Evolutionary conservation across 2,113 vertebrate genomes (phyloP).

Genomic region (Engraulis encrasicolus): DNA sequence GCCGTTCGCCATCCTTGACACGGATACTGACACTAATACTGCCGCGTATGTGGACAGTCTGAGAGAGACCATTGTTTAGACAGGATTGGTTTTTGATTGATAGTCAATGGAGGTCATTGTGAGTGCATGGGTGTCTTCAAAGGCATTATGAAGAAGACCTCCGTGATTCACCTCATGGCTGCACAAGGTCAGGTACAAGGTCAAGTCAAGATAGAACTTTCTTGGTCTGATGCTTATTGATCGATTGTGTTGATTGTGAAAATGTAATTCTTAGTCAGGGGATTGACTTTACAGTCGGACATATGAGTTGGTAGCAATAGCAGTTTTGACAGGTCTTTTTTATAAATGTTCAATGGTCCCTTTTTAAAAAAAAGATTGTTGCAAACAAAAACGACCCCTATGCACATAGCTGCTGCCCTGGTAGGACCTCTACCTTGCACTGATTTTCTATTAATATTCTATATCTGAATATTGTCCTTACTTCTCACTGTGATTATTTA

Average conservation of each 20-base stretch:
- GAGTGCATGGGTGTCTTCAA: background rate
- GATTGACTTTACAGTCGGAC: background rate
- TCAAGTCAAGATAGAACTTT: background rate
- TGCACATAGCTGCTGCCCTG: background rate
- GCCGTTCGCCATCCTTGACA: constrained; percentile 35
- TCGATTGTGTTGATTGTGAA: background rate
- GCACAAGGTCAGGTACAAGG: background rate
- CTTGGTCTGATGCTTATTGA: background rate
- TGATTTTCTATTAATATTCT: background rate
- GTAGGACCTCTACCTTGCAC: background rate
- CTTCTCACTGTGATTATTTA: background rate
- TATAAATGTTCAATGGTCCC: background rate
- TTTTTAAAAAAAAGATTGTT: background rate
- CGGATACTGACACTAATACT: too few species aligned
- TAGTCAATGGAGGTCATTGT: background rate
- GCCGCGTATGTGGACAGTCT: constrained; percentile 50
- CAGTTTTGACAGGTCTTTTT: background rate
- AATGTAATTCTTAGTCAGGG: background rate
- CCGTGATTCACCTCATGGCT: background rate
- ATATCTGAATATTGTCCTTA: background rate
- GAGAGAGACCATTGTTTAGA: constrained; percentile 84
- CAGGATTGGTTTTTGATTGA: background rate
- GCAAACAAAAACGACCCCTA: background rate
- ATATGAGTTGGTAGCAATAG: background rate
- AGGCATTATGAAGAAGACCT: background rate